Base-by-base conservation (phyloP, 2,888 invertebrate species). In the Ennomos quercinarius region DNA sequence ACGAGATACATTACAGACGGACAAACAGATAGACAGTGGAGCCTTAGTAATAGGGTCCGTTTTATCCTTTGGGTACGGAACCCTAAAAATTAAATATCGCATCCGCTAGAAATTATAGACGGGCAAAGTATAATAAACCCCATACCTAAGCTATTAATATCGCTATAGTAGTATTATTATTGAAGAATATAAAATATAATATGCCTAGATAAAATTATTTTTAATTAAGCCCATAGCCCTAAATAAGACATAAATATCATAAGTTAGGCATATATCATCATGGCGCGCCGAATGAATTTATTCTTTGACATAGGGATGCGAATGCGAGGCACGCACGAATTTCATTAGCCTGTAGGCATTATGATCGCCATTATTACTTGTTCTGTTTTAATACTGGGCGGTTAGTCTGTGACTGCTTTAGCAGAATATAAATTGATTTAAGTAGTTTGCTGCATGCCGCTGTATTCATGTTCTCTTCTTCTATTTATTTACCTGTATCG, bases 241-340 rank as follows among this genome's bases (percentile, higher is more conserved):
- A 46, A 51, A 41, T 41, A 41, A 34, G 12, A 17, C 27, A 1
- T 37, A 12, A 11, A 45, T 50, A 36, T 10, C 27, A 27, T 4
- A 27, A 27, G 13, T 10, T 17, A 45, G 27, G 17, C 49, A 27
- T 50, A 57, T 57, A 45, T 57, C 17, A 41, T 38, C n/a, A 11
- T 27, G 10, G 36, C 17, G 41, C 17, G 12, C 40, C 46, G 47
- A n/a, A 56, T 57, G 44, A 43, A 50, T 12, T 61, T 42, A 39
- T 38, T 12, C n/a, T 46, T n/a, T 45, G 49, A 12, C 42, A 55
- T 48, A 27, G n/a, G 17, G 9, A 70, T 62, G 62, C 71, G 37
- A 47, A 70, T 62, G 62, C 71, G 37, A 47, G 44, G 50, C 71
- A 70, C 70, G 71, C 70, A 63, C 63, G 55, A 13, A 57, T 59